Percentiles rank a stretch among this genome's conserved stretches.
These are phyloP conservation scores for Drosophila navojoa DNA, from an alignment of 1,140 invertebrate species.

Conservation along the genomic window DNA sequence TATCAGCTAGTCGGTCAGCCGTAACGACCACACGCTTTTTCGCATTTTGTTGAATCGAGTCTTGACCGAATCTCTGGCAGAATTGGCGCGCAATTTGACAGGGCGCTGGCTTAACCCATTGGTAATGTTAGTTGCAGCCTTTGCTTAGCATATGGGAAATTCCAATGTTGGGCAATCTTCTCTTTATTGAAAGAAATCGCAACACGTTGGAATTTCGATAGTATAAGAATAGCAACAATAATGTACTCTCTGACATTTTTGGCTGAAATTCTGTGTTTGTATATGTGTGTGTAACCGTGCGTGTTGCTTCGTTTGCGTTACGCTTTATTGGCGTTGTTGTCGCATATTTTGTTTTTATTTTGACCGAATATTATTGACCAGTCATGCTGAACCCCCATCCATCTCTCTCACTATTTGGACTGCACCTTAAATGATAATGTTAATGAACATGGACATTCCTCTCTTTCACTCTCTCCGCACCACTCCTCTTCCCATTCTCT, in stretches of 20 bases:
- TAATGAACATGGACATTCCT: slow-evolving; percentile 59
- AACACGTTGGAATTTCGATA: neutral
- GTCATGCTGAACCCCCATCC: slow-evolving; percentile 24
- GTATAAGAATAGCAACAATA: slow-evolving; percentile 2
- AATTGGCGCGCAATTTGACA: slow-evolving; percentile 73
- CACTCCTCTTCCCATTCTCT: slow-evolving; percentile 35
- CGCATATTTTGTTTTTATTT: slow-evolving; percentile 75
- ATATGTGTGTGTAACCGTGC: slow-evolving; percentile 9
- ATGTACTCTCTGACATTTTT: slow-evolving; percentile 17
- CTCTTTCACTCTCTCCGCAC: slow-evolving; percentile 22
- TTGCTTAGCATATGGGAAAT: slow-evolving; percentile 45
- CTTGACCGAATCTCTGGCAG: slow-evolving; percentile 49
- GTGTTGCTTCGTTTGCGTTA: slow-evolving; percentile 59
- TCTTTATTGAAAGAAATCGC: slow-evolving; percentile 7
- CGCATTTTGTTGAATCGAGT: slow-evolving; percentile 30
- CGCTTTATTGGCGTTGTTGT: slow-evolving; percentile 68
- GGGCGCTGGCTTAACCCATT: slow-evolving; percentile 21
- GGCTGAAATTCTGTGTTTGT: neutral
- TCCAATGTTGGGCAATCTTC: slow-evolving; percentile 23
- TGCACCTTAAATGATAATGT: slow-evolving; percentile 55
- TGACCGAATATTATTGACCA: slow-evolving; percentile 73
- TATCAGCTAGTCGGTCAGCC: neutral
- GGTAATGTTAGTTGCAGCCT: slow-evolving; percentile 46
- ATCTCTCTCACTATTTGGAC: neutral
- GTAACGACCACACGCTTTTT: neutral